Base-by-base conservation (phyloP, 1,140 invertebrate species). In the Dendrolimus punctatus region DNA sequence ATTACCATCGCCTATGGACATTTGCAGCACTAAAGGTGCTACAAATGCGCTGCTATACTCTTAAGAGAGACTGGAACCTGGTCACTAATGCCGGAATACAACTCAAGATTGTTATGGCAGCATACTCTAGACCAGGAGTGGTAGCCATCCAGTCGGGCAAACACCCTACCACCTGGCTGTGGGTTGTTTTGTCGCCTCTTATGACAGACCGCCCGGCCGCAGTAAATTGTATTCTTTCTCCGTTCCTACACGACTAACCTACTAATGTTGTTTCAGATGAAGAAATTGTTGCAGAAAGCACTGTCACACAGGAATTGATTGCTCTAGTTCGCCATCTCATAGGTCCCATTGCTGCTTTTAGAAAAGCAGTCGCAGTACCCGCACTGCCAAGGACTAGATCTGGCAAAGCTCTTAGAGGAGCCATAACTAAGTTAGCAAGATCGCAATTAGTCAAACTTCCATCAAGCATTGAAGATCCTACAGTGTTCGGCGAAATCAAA, bases 291-390 rank as follows among this genome's bases (percentile, higher is more conserved):
- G 60, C 73, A 1, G 83, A 86, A 55, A 74, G 60, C 37, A 78
- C 74, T 23, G 76, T 86, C 1, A 81, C 78, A 0, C 79, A 81
- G 38, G 94, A 96, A 68, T 67, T 95, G 7, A 89, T 96, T 2
- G 82, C 88, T 5, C 84, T 92, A 60, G 95, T 98, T 0, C 87
- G 96, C 60, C 91, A 94, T 45, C 77, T 93, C 4, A 93, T 98
- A 43, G 96, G 97, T 0, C 95, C 96, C 0, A 96, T 98, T 7
- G 96, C 96, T 2, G 91, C 94, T 1, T 97, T 98, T 73, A 91
- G 92, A 63, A 81, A 93, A 50, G 93, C 93, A 0, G 91, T 92
- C 0, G 87, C 93, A 2, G 94, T 98, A 0, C 90, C 90, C 10
- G 93, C 90, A 38, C 80, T 99, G 38, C 96, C 97, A 0, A 90